These are phyloP conservation scores for Minunthozetes semirufus DNA, from an alignment of 2,888 invertebrate genomes.

Conservation along the genomic window DNA sequence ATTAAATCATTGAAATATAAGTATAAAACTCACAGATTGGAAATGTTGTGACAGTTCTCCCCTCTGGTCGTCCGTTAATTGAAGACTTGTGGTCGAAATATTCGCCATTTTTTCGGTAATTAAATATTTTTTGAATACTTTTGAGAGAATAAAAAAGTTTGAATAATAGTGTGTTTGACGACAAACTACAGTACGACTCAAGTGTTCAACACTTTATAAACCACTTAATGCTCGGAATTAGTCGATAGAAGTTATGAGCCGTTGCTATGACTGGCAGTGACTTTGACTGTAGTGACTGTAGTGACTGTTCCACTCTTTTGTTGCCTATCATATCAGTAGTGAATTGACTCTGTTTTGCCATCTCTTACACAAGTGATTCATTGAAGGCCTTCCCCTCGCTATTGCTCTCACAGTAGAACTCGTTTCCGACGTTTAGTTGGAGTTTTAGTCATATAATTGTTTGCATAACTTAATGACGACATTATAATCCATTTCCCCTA, in stretches of 20 bases:
- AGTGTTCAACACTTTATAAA: neutral
- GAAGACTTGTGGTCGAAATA: conserved; percentile 43
- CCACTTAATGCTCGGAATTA: neutral
- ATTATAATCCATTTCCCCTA: neutral
- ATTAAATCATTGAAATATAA: neutral
- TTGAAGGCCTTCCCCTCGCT: conserved; percentile 1
- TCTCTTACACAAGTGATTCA: neutral
- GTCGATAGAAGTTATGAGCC: neutral
- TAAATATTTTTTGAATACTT: neutral
- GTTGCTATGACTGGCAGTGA: conserved; percentile 16
- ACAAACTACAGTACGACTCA: conserved; percentile 5
- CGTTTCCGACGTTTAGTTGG: neutral
- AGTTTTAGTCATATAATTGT: neutral
- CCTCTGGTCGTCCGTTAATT: conserved; percentile 62
- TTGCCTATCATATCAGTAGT: conserved; percentile 18
- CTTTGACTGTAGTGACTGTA: conserved; percentile 4
- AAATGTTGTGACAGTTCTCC: conserved; percentile 70
- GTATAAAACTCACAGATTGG: conserved; percentile 57
- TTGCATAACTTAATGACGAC: conserved; percentile 1
- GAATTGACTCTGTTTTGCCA: conserved; percentile 15
- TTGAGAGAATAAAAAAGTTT: neutral
- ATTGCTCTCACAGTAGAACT: conserved; percentile 1
- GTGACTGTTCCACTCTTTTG: conserved; percentile 5
- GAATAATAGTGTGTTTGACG: neutral
- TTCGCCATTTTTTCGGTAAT: conserved; percentile 37